Evolutionary conservation across 2,888 invertebrate genomes (phyloP), one percentile per base, ranked within the genome.

Genomic region (Drosophila picticornis): DNA sequence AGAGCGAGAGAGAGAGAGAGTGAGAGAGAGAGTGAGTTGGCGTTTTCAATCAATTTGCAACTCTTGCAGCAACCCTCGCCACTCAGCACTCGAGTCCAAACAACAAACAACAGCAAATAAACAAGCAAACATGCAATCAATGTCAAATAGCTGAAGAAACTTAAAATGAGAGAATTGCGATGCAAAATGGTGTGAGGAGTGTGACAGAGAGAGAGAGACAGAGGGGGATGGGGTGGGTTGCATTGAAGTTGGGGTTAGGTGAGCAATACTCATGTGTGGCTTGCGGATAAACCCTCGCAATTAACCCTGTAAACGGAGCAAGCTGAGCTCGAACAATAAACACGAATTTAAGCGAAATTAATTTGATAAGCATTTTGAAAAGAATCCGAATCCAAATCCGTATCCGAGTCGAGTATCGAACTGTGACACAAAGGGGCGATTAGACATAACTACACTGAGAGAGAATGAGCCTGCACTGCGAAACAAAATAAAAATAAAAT

Each of bases 281-380:
- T 11, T 34, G 36, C 22, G 55, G 50, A 61, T 62, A 80, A 88
- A 65, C 86, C 78, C 83, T 78, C 78, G 83, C 88, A 85, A 84
- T 84, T 88, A 84, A 84, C 88, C 86, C 88, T 82, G 75, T 62
- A 79, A 81, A 68, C 59, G 51, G 16, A 25, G 25, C 69, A 7
- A 13, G 57, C 64, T 55, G 51, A 75, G 71, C 68, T 25, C 62
- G 72, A 77, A 87, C 83, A 89, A 88, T 82, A 77, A 89, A 77
- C 77, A 75, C 79, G 81, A 88, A 82, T 81, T 89, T 83, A 79
- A 83, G 83, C 77, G 75, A 88, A 88, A 90, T 88, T 88, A 88
- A 90, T 90, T 90, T 90, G 89, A 90, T 88, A 88, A 88, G 83
- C 84, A 81, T 88, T 79, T 75, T 76, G 61, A 55, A 80, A 53